Evolutionary conservation across 2,888 invertebrate species (phyloP), one percentile per base, ranked within the genome.

Genomic region (Eutolmus rufibarbis): DNA sequence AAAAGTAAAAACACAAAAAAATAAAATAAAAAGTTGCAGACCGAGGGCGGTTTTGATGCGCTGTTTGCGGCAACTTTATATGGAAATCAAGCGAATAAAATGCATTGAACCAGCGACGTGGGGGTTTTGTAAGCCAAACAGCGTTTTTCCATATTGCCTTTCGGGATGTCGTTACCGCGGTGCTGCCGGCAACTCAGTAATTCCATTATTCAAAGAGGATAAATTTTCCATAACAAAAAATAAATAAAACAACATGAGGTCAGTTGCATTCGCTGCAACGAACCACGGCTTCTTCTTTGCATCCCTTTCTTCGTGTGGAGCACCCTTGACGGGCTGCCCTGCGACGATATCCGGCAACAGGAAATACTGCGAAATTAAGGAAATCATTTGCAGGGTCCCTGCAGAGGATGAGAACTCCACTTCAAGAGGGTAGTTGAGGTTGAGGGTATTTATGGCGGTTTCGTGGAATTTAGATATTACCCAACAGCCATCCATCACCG

Each of bases 191-290:
- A 66, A 66, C 77, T 77, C 3, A 40, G 34, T 77, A 77, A 77
- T 77, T 40, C 77, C 77, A 66, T 66, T 66, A 66, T 66, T 66
- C 34, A 40, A 77, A 77, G 40, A 77, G 77, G 77, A 77, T 77
- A 40, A 37, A 77, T 77, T 37, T 77, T 77, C 77, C 34, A 77
- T 40, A 66, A 14, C 66, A 66, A 66, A 66, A 77, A 77, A 31
- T 37, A 77, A 37, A 77, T 31, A 77, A 77, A 28, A 66, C 77
- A 46, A 31, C 77, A 40, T 77, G 40, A 77, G 77, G 77, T 66
- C 66, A 66, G 12, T 66, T 8, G 19, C 19, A 23, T 8, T 66
- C 23, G 23, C 28, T 66, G 66, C 66, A 66, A 1, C n/a, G n/a
- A 16, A 14, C 66, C 66, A 9, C 28, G 23, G 3, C 66, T 66